A percentile compares a stretch with the other conserved stretches of the same genome.
These are phyloP conservation scores for Hylia prasina DNA, from an alignment of 2,113 vertebrate species.

Conservation along the genomic window DNA sequence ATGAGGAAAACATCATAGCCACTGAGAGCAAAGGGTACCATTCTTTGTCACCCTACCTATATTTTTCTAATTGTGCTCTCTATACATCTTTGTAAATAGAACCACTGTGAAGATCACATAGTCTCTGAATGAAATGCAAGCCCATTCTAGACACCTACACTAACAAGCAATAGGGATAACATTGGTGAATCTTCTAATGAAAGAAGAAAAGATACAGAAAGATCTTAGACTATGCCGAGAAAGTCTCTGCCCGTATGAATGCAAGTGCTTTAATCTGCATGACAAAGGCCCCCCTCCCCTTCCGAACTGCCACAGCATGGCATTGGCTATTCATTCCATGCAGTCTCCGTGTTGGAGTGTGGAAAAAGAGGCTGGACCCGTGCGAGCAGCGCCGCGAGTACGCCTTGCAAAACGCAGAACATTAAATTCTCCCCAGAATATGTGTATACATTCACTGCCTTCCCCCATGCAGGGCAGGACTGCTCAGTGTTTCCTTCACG, in stretches of 20 bases:
- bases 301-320: not conserved
- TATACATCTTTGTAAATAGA: not conserved
- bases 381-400: fast-evolving
- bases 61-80: not conserved
- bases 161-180: not conserved
- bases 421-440: not conserved
- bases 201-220: not conserved
- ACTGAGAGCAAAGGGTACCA: not conserved
- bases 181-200: not conserved
- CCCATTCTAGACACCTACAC: not conserved
- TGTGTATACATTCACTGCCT: not conserved
- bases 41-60: not conserved
- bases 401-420: not conserved
- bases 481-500: not conserved
- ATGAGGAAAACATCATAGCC: not conserved
- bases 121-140: not conserved
- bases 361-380: not conserved
- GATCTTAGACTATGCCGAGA: not conserved
- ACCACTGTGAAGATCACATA: not conserved
- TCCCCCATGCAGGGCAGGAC: not conserved
- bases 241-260: not conserved
- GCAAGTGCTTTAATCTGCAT: not conserved
- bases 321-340: not conserved
- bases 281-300: not conserved
- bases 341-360: not conserved